Conservation (phyloP, 2,888 invertebrate genomes). For the Zootermopsis nevadensis region DNA sequence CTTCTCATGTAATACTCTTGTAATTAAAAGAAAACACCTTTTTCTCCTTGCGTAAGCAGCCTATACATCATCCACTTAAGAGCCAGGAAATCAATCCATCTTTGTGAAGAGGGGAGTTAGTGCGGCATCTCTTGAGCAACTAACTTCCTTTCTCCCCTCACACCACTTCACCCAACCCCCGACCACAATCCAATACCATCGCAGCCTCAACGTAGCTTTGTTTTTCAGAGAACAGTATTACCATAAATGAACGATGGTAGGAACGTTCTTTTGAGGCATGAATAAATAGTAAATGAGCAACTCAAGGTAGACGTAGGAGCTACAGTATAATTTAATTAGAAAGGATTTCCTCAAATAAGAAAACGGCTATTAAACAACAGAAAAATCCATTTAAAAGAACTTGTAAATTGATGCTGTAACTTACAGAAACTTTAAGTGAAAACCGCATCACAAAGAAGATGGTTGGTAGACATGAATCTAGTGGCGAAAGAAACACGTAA, state of each 20-base stretch:
- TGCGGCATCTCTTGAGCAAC: slow-evolving; percentile 27
- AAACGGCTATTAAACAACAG: slow-evolving; percentile 29
- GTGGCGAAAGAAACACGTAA: too few species aligned
- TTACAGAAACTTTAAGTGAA: background rate
- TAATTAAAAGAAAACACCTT: slow-evolving; percentile 38
- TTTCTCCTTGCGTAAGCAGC: slow-evolving; percentile 30
- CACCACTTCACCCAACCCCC: background rate
- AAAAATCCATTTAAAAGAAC: slow-evolving; percentile 12
- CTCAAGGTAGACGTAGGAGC: background rate
- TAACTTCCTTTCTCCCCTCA: background rate
- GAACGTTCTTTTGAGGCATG: slow-evolving; percentile 19
- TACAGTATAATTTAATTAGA: slow-evolving; percentile 42
- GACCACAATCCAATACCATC: slow-evolving; percentile 32
- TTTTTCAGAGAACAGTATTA: slow-evolving; percentile 35
- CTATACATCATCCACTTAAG: slow-evolving; percentile 44
- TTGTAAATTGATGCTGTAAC: slow-evolving; percentile 8
- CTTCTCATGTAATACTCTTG: slow-evolving; percentile 21
- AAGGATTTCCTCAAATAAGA: slow-evolving; percentile 37
- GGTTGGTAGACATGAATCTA: too few species aligned
- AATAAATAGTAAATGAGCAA: slow-evolving; percentile 43
- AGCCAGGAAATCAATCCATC: slow-evolving; percentile 42
- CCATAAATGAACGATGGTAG: slow-evolving; percentile 41
- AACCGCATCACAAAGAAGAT: background rate
- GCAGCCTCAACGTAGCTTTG: slow-evolving; percentile 9
- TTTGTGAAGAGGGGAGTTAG: slow-evolving; percentile 18